Evolutionary conservation across 1,140 invertebrate species (phyloP), one percentile per base, ranked within the genome.

Genomic region (Neodiprion lecontei): DNA sequence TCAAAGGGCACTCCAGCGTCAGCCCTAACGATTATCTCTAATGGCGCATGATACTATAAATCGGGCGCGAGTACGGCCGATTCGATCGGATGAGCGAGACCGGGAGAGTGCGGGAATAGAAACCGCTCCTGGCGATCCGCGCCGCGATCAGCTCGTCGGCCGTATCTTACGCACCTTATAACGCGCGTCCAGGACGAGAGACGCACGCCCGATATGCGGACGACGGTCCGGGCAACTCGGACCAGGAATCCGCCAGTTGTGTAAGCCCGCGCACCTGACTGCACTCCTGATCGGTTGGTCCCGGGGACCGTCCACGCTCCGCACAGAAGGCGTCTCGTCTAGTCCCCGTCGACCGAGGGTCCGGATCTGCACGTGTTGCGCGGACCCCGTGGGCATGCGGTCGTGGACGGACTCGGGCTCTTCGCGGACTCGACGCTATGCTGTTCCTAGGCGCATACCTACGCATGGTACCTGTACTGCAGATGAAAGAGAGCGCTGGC

Each of bases 1-100:
- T 61, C 53, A 61, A 61, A 61, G 53, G 53, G 53, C 53, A 61
- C 5, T 40, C 28, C 12, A 21, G 67, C 53, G 66, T 67, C 68
- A 70, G 80, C 74, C 81, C 81, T 76, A 82, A 88, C 85, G 86
- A 87, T 88, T 85, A 88, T 86, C 84, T 83, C 84, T 88, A 88
- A 87, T 87, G 79, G 85, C 77, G 73, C 78, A 80, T 78, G 82
- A 85, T 86, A 85, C 84, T 87, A 87, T 87, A 88, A 87, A 87
- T 87, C 85, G 85, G 83, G 83, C 86, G 79, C 73, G 72, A 76
- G 78, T 77, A 72, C 76, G 72, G 73, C 76, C 74, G 77, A 69
- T 72, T 75, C 73, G 77, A 69, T 72, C 75, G 78, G 81, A 83
- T 84, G 82, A 85, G 28, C 28, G 28, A 40, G 28, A 84, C 72